phyloP scores from a whole-genome alignment of 23 tunicate species.

The Styela plicata region DNA sequence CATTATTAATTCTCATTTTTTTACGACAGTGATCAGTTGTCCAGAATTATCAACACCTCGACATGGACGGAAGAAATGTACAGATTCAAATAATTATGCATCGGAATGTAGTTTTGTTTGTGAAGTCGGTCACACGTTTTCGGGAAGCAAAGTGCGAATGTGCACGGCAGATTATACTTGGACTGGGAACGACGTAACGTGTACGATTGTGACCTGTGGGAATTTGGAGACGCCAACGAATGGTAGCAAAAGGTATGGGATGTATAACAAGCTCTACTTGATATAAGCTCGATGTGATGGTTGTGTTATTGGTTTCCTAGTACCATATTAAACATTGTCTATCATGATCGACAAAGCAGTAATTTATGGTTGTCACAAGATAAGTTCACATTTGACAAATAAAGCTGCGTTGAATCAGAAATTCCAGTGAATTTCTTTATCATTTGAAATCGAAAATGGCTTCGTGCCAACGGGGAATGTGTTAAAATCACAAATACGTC shows the following conservation, averaged over 20 bases:
- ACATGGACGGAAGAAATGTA: slow-evolving; percentile 83
- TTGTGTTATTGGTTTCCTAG: too few relatives aligned
- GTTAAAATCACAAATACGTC: not conserved
- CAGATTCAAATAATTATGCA: slow-evolving; percentile 55
- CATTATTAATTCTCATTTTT: too few relatives aligned
- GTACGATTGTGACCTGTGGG: slow-evolving; percentile 65
- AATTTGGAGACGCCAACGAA: slow-evolving; percentile 49
- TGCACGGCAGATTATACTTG: slow-evolving; percentile 64
- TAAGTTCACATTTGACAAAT: too few relatives aligned
- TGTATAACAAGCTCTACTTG: too few relatives aligned
- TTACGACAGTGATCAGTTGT: slow-evolving; percentile 77
- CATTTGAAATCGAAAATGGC: too few relatives aligned
- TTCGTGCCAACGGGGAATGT: too few relatives aligned
- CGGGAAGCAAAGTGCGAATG: slow-evolving; percentile 55
- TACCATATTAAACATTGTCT: too few relatives aligned
- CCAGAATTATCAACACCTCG: slow-evolving; percentile 62
- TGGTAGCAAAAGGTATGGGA: slow-evolving; percentile 59
- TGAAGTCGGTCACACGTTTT: slow-evolving; percentile 60
- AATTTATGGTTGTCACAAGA: too few relatives aligned
- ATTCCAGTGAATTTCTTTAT: too few relatives aligned
- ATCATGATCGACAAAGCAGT: too few relatives aligned
- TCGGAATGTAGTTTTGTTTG: slow-evolving; percentile 80
- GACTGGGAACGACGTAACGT: slow-evolving; percentile 57
- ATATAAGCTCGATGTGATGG: too few relatives aligned
- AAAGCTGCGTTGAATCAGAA: too few relatives aligned